Percentiles rank a stretch among this genome's conserved stretches.
Conservation (phyloP, 2,113 vertebrate species). For the Oceanites oceanicus region DNA sequence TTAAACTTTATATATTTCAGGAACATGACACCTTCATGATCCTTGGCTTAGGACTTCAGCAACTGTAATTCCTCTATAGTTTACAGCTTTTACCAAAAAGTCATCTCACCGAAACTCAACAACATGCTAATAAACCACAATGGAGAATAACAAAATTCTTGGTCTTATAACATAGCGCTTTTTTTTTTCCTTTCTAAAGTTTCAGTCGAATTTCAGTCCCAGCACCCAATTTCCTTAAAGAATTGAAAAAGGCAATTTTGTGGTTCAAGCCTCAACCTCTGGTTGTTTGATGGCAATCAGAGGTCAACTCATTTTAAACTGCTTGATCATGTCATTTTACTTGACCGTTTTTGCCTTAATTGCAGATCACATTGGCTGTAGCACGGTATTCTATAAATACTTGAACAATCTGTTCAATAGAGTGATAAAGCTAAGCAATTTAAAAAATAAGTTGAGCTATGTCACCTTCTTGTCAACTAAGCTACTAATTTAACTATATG, state of each 20-base stretch:
- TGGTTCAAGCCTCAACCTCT: conserved; percentile 1
- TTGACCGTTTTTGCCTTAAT: conserved; percentile 48
- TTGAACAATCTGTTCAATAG: conserved; percentile 57
- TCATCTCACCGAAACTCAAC: not conserved
- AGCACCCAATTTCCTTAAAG: conserved; percentile 24
- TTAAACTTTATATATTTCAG: not conserved
- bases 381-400: conserved; percentile 61
- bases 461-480: conserved; percentile 71
- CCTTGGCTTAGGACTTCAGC: not conserved
- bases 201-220: conserved; percentile 25
- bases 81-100: not conserved
- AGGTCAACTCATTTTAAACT: conserved; percentile 47
- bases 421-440: conserved; percentile 71
- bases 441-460: conserved; percentile 68
- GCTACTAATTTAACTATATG: conserved; percentile 64
- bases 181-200: not conserved
- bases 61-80: not conserved
- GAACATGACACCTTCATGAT: not conserved
- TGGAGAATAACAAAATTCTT: conserved; percentile 47
- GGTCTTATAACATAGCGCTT: not conserved
- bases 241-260: not conserved
- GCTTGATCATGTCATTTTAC: conserved; percentile 47
- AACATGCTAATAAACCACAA: conserved; percentile 25
- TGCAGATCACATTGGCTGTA: conserved; percentile 20
- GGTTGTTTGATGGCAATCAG: conserved; percentile 38